Base-by-base conservation (phyloP, 2,888 invertebrate species). In the Philonicus albiceps region DNA sequence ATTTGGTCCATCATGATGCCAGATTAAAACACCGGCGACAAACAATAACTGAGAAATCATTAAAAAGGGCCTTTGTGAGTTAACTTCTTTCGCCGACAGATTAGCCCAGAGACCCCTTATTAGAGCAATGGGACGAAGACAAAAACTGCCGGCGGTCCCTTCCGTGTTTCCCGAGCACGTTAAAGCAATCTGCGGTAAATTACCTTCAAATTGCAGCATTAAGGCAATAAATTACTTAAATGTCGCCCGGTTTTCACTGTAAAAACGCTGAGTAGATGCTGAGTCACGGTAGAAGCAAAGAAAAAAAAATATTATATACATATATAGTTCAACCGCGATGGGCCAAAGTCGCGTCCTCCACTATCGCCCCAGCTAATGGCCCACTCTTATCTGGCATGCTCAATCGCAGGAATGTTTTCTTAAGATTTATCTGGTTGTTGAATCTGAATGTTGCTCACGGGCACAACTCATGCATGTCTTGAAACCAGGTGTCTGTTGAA, bases 161-260 rank as follows among this genome's bases (percentile, higher is more conserved):
- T 49, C 78, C 49, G 49, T 40, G 19, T 11, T 22, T 19, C 49
- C 30, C 31, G 34, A 1, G 74, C 34, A 80, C 16, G 30, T 37
- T 55, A 64, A 81, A 81, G 55, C 34, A 81, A 81, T 53, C 81
- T 81, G 81, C 49, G 81, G 53, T 81, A 81, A 81, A 81, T 81
- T 81, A 81, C 81, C 81, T 81, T 81, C 34, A 81, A 81, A 81
- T 81, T 81, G 49, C 31, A 2, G 81, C 81, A 81, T 81, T 81
- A 81, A 64, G 31, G 81, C 64, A 53, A 64, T 81, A 81, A 81
- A 81, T 81, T 43, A 81, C 37, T 53, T 30, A n/a, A 64, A 64
- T 81, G 81, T 81, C 81, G 81, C 81, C 55, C 31, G 27, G 49
- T 55, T 80, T n/a, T 30, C 27, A 1, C 49, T 30, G 55, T 27